Evolutionary conservation across 2,888 invertebrate genomes (phyloP).

Genomic region (Priocnemis perturbator): DNA sequence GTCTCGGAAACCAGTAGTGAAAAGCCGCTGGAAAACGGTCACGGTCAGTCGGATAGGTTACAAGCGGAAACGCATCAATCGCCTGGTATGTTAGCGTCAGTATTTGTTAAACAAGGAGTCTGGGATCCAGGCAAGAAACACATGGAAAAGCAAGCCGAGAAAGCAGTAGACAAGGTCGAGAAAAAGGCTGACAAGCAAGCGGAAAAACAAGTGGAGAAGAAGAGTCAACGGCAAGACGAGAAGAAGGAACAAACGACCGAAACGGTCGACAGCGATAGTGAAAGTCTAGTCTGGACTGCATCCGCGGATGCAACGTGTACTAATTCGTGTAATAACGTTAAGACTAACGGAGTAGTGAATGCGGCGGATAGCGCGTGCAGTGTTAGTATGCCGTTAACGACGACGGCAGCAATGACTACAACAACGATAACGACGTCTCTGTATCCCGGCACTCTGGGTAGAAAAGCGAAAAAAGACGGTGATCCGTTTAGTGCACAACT

Average conservation of each 20-base stretch:
- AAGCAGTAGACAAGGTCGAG: slow-evolving; percentile 24
- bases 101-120: neutral
- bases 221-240: slow-evolving; percentile 75
- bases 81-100: too few relatives aligned
- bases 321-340: slow-evolving; percentile 70
- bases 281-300: slow-evolving; percentile 77
- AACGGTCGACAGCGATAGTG: slow-evolving; percentile 60
- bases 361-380: slow-evolving; percentile 48
- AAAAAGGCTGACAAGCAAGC: slow-evolving; percentile 84
- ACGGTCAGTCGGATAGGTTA: neutral
- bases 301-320: slow-evolving; percentile 70
- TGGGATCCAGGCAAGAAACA: slow-evolving; percentile 28
- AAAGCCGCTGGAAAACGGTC: slow-evolving; percentile 50
- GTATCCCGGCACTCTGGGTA: slow-evolving; percentile 26
- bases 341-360: slow-evolving; percentile 49
- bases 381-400: slow-evolving; percentile 37
- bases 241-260: slow-evolving; percentile 49
- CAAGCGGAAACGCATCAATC: neutral
- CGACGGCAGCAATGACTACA: slow-evolving; percentile 26
- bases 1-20: slow-evolving; percentile 16
- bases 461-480: slow-evolving; percentile 75
- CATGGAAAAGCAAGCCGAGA: slow-evolving; percentile 27
- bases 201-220: too few relatives aligned
- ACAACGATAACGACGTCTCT: slow-evolving; percentile 33
- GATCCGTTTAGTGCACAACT: slow-evolving; percentile 84